Percentiles rank a stretch among this genome's conserved stretches.
These are phyloP conservation scores for Felis catus DNA, from an alignment of 2,113 vertebrate genomes.

Conservation along the genomic window DNA sequence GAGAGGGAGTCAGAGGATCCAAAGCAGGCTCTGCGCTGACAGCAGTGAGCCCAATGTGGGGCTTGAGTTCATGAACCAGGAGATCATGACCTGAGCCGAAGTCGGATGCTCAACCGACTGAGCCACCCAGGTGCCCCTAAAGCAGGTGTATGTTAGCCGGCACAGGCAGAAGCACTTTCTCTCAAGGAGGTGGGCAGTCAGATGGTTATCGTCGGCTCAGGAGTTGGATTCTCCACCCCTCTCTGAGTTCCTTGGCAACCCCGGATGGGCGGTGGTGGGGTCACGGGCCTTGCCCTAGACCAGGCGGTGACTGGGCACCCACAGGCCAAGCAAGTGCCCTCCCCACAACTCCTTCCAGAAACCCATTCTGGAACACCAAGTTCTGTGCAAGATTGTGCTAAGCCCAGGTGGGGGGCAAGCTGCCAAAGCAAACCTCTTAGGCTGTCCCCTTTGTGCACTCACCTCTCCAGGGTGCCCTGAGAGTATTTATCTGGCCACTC, in stretches of 20 bases:
- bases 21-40: no score
- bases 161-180: not conserved
- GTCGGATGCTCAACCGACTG: no score
- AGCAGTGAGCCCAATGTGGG: no score
- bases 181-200: not conserved
- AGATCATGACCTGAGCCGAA: no score
- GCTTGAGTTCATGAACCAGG: no score
- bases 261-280: not conserved
- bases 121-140: no score
- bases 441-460: not conserved
- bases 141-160: not conserved
- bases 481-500: not conserved
- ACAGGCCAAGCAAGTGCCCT: not conserved
- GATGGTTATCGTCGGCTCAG: not conserved
- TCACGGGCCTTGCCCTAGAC: not conserved
- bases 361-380: slow-evolving; percentile 51
- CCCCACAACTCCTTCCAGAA: slow-evolving; percentile 47
- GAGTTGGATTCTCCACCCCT: not conserved
- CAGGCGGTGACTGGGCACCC: not conserved
- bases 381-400: slow-evolving; percentile 67
- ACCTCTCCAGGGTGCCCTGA: slow-evolving; percentile 22
- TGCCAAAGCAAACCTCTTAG: slow-evolving; percentile 73
- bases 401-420: slow-evolving; percentile 53
- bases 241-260: not conserved
- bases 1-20: no score